phyloP scores from a whole-genome alignment of 30 jellyfish, hydroid and myxozoan species.

The Chrysaora quinquecirrha region DNA sequence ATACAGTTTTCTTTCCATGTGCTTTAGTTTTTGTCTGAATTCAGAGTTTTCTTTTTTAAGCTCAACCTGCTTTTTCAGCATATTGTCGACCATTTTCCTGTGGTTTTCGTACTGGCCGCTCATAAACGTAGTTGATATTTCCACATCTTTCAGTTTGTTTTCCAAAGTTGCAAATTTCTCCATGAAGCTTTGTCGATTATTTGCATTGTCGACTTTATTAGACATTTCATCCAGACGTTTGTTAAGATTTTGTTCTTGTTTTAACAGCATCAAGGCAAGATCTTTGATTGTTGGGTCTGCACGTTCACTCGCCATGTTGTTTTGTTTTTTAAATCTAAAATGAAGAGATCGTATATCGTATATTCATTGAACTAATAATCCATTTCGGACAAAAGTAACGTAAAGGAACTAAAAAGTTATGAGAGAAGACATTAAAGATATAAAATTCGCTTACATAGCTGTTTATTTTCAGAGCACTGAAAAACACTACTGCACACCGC shows the following conservation, averaged over 20 bases:
- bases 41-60: conserved; percentile 9
- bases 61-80: conserved; percentile 2
- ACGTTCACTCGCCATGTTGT: neutral
- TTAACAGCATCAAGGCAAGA: conserved; percentile 2
- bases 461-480: neutral
- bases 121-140: neutral
- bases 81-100: neutral
- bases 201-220: neutral
- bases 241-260: conserved; percentile 4
- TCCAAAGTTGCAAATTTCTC: neutral
- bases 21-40: neutral
- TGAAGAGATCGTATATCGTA: neutral
- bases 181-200: neutral
- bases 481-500: neutral
- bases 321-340: neutral
- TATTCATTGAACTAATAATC: neutral
- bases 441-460: neutral
- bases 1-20: neutral
- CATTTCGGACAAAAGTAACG: conserved; percentile 1
- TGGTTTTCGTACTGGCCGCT: conserved; percentile 8
- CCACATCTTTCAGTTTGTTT: conserved; percentile 10
- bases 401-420: conserved; percentile 3
- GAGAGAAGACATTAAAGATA: neutral
- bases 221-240: conserved; percentile 9
- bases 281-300: conserved; percentile 1